Conservation (phyloP, 2,888 invertebrate genomes). For the Polyommatus icarus region DNA sequence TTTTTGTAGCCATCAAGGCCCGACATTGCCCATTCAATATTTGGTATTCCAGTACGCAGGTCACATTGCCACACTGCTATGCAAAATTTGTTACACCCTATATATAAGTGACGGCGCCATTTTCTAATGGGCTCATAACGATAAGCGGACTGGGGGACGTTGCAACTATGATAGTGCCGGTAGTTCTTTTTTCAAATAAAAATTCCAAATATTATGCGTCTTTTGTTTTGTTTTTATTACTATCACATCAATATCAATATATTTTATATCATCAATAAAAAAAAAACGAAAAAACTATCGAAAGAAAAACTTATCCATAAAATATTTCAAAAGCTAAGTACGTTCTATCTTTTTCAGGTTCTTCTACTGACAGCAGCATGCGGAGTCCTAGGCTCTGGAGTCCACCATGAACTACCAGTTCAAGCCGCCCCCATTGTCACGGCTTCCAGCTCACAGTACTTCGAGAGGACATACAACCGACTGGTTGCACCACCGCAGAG, state of each 20-base stretch:
- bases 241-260: too few relatives aligned
- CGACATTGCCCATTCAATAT: conserved; percentile 75
- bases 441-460: conserved; percentile 84
- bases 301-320: not conserved
- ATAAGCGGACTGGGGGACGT: conserved; percentile 61
- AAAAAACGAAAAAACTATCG: too few relatives aligned
- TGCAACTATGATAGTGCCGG: conserved; percentile 61
- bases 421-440: conserved; percentile 80
- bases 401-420: conserved; percentile 48
- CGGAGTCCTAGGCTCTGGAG: conserved; percentile 57
- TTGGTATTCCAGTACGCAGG: conserved; percentile 74
- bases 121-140: conserved; percentile 73
- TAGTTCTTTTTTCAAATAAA: conserved; percentile 44
- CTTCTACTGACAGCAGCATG: conserved; percentile 53
- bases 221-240: not conserved
- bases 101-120: conserved; percentile 74
- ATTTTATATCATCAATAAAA: too few relatives aligned
- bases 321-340: not conserved
- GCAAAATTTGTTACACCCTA: conserved; percentile 79
- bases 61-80: conserved; percentile 72
- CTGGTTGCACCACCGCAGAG: conserved; percentile 58
- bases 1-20: conserved; percentile 77
- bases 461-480: conserved; percentile 83
- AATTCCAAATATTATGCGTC: not conserved
- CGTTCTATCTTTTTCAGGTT: conserved; percentile 54